Evolutionary conservation across 2,113 vertebrate genomes (phyloP).

Genomic region (Cyprinodon tularosa): DNA sequence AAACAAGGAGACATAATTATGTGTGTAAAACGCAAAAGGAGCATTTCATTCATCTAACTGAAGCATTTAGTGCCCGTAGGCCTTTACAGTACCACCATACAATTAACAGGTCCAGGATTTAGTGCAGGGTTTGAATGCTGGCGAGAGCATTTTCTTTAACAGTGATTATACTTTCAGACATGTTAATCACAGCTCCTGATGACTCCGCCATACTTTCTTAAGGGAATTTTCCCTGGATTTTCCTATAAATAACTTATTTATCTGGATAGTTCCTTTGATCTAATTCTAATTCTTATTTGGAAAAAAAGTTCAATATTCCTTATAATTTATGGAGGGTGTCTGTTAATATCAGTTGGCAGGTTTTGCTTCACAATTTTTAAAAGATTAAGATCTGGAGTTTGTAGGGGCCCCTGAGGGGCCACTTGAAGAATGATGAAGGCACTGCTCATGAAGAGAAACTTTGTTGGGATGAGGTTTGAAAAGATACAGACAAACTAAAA

Average conservation of each 20-base stretch:
- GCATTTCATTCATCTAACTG: slow-evolving; percentile 65
- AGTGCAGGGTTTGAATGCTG: slow-evolving; percentile 68
- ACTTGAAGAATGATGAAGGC: no score
- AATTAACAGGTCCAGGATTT: slow-evolving; percentile 76
- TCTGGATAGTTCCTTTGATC: slow-evolving; percentile 60
- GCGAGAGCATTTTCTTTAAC: slow-evolving; percentile 67
- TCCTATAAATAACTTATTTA: slow-evolving; percentile 68
- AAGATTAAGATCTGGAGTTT: background rate
- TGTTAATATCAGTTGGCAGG: background rate
- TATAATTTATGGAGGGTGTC: background rate
- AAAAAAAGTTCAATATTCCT: slow-evolving; percentile 19
- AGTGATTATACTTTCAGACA: slow-evolving; percentile 70
- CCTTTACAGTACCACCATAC: slow-evolving; percentile 59
- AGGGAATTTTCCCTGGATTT: slow-evolving; percentile 60
- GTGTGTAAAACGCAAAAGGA: slow-evolving; percentile 61
- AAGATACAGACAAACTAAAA: background rate
- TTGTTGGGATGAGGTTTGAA: background rate
- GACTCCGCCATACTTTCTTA: slow-evolving; percentile 69
- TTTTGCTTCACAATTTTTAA: background rate
- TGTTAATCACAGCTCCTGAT: slow-evolving; percentile 75
- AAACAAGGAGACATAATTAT: slow-evolving; percentile 57
- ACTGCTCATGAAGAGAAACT: background rate
- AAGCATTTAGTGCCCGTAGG: slow-evolving; percentile 57
- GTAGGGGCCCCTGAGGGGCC: background rate
- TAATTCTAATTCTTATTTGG: slow-evolving; percentile 22